Evolutionary conservation across 2,888 invertebrate species (phyloP).

Genomic region (Urechis unicinctus): DNA sequence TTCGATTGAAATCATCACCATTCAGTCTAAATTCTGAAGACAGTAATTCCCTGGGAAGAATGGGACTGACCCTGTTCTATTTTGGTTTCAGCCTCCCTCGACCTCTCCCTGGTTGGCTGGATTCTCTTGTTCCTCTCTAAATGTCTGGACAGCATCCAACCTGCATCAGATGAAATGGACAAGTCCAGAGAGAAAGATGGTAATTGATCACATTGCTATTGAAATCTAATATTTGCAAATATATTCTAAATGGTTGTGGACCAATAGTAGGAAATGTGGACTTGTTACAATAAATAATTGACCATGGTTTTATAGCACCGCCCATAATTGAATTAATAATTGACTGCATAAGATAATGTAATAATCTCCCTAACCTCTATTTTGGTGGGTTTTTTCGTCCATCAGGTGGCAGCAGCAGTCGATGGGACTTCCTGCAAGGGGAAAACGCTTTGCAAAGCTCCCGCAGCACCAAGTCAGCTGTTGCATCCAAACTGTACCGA

Average conservation of each 20-base stretch:
- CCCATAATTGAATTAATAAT: too few species aligned
- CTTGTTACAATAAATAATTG: too few species aligned
- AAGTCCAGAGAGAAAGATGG: conserved; percentile 2
- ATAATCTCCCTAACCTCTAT: too few species aligned
- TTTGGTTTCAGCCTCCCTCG: conserved; percentile 34
- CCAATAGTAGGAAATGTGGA: conserved; percentile 1
- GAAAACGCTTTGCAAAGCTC: conserved; percentile 57
- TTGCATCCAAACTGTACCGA: conserved; percentile 28
- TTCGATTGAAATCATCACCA: too few species aligned
- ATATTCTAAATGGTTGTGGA: too few species aligned
- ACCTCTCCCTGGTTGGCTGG: conserved; percentile 68
- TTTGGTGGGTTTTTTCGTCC: too few species aligned
- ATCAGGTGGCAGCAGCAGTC: too few species aligned
- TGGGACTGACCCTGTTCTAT: background rate
- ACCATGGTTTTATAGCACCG: too few species aligned
- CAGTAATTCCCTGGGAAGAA: background rate
- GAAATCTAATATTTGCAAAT: too few species aligned
- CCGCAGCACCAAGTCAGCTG: conserved; percentile 2
- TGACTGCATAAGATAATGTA: too few species aligned
- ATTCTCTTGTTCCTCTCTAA: conserved; percentile 68
- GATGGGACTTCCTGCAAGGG: conserved; percentile 89
- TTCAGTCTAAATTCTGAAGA: too few species aligned
- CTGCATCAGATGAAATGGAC: conserved; percentile 5
- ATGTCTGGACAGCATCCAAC: conserved; percentile 53
- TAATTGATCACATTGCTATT: too few species aligned